Evolutionary conservation across 2,113 vertebrate genomes (phyloP).

Genomic region (Procapra przewalskii): DNA sequence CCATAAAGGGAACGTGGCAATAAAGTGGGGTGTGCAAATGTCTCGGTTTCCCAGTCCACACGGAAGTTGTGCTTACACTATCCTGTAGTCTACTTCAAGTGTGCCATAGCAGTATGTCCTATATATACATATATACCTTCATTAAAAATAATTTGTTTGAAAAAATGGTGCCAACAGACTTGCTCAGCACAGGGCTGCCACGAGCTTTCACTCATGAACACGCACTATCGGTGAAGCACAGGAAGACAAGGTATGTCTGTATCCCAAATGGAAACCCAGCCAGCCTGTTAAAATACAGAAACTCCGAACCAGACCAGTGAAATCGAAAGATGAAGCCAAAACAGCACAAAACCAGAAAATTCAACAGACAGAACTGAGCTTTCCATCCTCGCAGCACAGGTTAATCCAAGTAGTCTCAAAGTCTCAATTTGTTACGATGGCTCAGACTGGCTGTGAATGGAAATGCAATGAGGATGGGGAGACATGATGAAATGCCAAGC

Average conservation of each 20-base stretch:
- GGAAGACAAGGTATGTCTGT: background rate
- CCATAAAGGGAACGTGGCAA: background rate
- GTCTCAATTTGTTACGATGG: fast-evolving
- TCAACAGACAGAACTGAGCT: background rate
- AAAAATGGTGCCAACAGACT: background rate
- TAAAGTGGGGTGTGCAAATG: background rate
- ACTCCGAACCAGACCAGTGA: background rate
- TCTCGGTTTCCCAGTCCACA: background rate
- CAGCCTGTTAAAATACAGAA: background rate
- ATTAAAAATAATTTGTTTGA: background rate
- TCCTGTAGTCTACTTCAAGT: background rate
- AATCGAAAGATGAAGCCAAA: background rate
- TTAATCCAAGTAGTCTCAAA: background rate
- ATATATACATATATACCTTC: background rate
- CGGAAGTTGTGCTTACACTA: background rate
- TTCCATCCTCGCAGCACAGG: background rate
- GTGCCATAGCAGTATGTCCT: background rate
- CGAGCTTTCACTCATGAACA: background rate
- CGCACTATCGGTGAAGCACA: background rate
- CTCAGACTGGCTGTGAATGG: background rate
- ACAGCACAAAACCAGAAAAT: background rate
- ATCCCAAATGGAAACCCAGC: background rate
- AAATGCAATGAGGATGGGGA: background rate
- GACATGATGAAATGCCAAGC: background rate
- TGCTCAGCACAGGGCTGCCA: background rate